Evolutionary conservation across 2,888 invertebrate species (phyloP).

Genomic region (Acanthacorydalis orientalis): DNA sequence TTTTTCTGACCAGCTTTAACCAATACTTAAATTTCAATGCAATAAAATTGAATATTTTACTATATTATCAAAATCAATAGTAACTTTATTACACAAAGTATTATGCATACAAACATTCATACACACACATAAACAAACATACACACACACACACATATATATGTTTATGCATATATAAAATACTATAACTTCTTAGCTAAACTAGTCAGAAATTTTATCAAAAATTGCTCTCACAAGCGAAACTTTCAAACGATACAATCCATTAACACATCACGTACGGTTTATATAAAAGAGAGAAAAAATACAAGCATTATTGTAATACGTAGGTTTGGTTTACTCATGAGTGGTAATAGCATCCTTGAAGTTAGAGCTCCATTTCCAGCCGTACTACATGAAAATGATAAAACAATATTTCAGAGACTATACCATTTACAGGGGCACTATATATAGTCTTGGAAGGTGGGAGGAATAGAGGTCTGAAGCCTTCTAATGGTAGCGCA

Average conservation of each 20-base stretch:
- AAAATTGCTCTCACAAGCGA: constrained; percentile 5
- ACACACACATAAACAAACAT: too few species aligned
- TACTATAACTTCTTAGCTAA: too few species aligned
- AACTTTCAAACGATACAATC: constrained; percentile 16
- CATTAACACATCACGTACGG: constrained; percentile 30
- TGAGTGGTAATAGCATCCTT: constrained; percentile 84
- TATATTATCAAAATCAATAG: too few species aligned
- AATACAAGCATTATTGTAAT: constrained; percentile 26
- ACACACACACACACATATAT: too few species aligned
- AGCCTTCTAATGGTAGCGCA: too few species aligned
- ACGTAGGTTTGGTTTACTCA: constrained; percentile 53
- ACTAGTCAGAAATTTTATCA: too few species aligned
- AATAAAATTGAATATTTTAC: too few species aligned
- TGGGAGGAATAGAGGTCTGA: too few species aligned
- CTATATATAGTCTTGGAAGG: too few species aligned
- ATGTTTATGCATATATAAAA: too few species aligned
- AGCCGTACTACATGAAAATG: constrained; percentile 60
- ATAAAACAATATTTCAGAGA: constrained; percentile 14
- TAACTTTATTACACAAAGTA: too few species aligned
- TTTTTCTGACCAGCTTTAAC: neutral
- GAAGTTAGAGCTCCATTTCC: constrained; percentile 95
- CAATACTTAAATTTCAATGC: neutral
- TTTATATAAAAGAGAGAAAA: constrained; percentile 19
- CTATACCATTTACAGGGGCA: constrained; percentile 1
- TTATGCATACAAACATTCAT: too few species aligned